Evolutionary conservation across 2,888 invertebrate genomes (phyloP), one percentile per base, ranked within the genome.

Genomic region (Chromoteleia sp.): DNA sequence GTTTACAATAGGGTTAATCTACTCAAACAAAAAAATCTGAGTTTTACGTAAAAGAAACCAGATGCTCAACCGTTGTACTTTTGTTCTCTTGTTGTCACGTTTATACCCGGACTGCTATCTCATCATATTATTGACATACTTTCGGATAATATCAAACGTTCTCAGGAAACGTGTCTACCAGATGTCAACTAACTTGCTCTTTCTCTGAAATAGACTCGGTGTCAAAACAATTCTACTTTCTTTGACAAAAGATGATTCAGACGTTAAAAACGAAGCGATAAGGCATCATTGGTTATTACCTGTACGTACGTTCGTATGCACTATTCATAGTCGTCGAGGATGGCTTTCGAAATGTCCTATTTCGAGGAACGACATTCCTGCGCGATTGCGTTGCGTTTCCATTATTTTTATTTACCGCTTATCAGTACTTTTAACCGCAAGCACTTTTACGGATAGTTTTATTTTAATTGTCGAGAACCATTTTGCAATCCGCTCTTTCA

Each of bases 211-310:
- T 65, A 58, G 21, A 45, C 29, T 2, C 45, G 8, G 8, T 48
- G 56, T 70, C 45, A 48, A 70, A 70, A 70, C 56, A 70, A 54
- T 19, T 58, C 70, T n/a, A 58, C 70, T 58, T 70, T 39, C 61
- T 39, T 48, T 45, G 48, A 14, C 7, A n/a, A 29, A 1, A 19
- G 30, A 56, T 71, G 71, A 61, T 61, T 71, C 52, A 61, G 50
- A 58, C 19, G 52, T 61, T 25, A 10, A 41, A 41, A 39, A 29
- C 7, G 19, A 48, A 12, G 10, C 25, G 71, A 71, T 61, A 61
- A 61, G 59, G 10, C 17, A 36, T 33, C 33, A 36, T 45, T 15
- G 43, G 39, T 39, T n/a, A 45, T 48, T 45, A 1, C 45, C 36
- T 58, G 17, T n/a, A n/a, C 17, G 19, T 63, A 48, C 45, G 12